Evolutionary conservation across 2,113 vertebrate genomes (phyloP).

Genomic region (Tyto alba): DNA sequence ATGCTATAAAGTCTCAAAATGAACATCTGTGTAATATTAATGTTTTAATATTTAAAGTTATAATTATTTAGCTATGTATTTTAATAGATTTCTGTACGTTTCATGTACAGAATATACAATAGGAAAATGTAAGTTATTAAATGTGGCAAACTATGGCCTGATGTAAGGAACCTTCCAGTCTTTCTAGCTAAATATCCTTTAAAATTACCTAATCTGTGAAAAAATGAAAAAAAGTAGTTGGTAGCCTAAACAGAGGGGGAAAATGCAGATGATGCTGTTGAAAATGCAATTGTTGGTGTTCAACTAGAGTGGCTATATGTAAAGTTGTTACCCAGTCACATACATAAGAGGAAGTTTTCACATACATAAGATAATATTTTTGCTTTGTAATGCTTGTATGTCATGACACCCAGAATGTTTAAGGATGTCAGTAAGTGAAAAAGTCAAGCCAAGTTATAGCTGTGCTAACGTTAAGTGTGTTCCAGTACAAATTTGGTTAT

Average conservation of each 20-base stretch:
- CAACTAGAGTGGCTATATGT: rapidly evolving
- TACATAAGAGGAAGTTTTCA: neutral
- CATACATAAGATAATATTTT: too few species aligned
- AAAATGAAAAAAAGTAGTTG: too few species aligned
- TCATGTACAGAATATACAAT: neutral
- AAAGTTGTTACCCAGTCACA: neutral
- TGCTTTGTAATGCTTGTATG: neutral
- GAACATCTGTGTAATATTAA: neutral
- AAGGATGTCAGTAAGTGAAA: neutral
- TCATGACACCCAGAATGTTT: neutral
- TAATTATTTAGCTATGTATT: neutral
- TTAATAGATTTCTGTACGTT: neutral
- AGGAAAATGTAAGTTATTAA: neutral
- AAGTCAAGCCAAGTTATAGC: neutral
- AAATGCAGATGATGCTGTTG: neutral
- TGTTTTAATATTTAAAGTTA: neutral
- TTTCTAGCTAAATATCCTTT: neutral
- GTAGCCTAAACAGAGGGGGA: neutral
- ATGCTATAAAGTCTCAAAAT: neutral
- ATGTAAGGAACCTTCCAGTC: neutral
- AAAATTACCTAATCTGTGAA: neutral
- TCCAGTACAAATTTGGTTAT: neutral
- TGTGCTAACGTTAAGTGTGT: too few species aligned
- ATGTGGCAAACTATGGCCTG: neutral
- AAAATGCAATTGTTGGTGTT: neutral